Base-by-base conservation (phyloP, 2,888 invertebrate species). In the Rotaria socialis region DNA sequence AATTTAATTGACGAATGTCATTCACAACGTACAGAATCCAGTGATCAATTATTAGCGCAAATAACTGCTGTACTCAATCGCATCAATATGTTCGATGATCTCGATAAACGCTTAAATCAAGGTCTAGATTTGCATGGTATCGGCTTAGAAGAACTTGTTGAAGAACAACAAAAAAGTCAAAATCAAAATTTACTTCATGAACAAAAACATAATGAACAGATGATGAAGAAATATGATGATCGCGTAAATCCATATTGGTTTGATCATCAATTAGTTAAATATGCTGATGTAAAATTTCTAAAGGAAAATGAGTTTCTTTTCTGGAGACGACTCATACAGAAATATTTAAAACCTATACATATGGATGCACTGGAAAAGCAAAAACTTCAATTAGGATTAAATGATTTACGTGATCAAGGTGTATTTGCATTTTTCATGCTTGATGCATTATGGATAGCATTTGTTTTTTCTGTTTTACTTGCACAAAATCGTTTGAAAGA, bases 391-490 rank as follows among this genome's bases (percentile, higher is more conserved):
- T 87, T 87, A 1, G 89, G 88, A 41, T 87, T 90, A 56, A 89
- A 88, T 86, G 88, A 89, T 16, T 88, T 90, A 88, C 87, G 90
- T 67, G 90, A 89, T 86, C 89, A 89, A 86, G 88, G 89, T 7
- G 89, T 89, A 8, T 89, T 90, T 85, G 89, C 89, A 10, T 97
- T 98, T 94, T 95, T 97, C 93, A 98, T 99, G 97, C 92, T 96
- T 92, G 99, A 99, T 93, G 96, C 97, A 89, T 94, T 98, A 90
- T 99, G 98, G 94, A 96, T 98, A 90, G 94, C 98, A 92, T 96
- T 97, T 92, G 96, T 99, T 89, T 96, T 98, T 93, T 94, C 98
- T 92, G 94, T 99, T 91, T 97, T 98, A 93, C 93, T 97, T 92
- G 96, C 97, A 93, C 97, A 97, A 94, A 96, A 97, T 89, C 90